A percentile compares a stretch with the other conserved stretches of the same genome.
Conservation (phyloP, 2,888 invertebrate species). For the Gibbula magus region DNA sequence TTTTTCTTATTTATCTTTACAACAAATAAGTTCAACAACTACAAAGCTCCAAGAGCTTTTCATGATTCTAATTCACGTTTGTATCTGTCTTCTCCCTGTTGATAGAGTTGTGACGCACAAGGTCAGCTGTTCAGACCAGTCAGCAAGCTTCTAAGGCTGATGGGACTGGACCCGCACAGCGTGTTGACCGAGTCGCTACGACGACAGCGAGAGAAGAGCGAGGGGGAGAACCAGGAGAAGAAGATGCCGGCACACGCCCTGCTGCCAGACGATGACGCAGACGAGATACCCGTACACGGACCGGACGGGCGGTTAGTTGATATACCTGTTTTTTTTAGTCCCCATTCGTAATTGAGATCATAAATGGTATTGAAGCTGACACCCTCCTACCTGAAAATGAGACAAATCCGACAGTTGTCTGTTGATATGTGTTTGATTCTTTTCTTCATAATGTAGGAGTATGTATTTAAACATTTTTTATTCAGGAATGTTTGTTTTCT, state of each 20-base stretch:
- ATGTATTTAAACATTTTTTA: too few species aligned
- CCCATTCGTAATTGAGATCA: not conserved
- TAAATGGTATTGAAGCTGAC: not conserved
- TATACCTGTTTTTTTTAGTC: not conserved
- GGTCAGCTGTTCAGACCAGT: constrained; percentile 61
- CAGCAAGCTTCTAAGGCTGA: constrained; percentile 46
- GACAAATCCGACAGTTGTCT: too few species aligned
- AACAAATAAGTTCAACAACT: not conserved
- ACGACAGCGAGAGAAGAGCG: constrained; percentile 18
- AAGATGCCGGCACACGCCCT: constrained; percentile 68
- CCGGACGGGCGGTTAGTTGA: constrained; percentile 59
- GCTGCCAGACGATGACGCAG: constrained; percentile 69
- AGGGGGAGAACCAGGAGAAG: constrained; percentile 26
- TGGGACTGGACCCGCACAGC: constrained; percentile 45
- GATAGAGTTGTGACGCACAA: constrained; percentile 49
- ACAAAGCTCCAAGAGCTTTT: not conserved
- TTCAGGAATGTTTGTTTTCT: too few species aligned
- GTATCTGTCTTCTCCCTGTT: not conserved
- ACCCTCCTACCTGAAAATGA: too few species aligned
- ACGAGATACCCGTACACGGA: constrained; percentile 71
- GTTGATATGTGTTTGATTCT: too few species aligned
- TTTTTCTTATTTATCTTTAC: not conserved
- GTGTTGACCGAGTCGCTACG: constrained; percentile 28
- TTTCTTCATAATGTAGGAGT: too few species aligned
- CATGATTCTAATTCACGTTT: not conserved